A percentile compares a stretch with the other conserved stretches of the same genome.
Conservation (phyloP, 2,888 invertebrate genomes). For the Archaeoteleia sp. region DNA sequence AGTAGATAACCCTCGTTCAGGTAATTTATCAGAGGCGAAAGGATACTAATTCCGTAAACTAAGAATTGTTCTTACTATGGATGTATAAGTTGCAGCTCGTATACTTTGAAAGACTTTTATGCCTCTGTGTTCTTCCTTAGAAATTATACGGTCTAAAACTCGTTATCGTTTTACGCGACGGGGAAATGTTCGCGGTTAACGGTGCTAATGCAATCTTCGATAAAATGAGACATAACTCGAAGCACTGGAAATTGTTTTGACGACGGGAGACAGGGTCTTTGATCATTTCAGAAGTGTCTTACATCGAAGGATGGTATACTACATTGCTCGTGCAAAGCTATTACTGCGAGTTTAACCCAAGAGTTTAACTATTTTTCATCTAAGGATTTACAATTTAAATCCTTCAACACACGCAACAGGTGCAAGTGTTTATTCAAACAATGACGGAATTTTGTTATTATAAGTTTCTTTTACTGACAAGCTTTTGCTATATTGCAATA, state of each 20-base stretch:
- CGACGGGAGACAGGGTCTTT: conserved; percentile 9
- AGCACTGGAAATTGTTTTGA: conserved; percentile 21
- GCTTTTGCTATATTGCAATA: too few species aligned
- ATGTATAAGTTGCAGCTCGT: conserved; percentile 21
- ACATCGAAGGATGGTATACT: neutral
- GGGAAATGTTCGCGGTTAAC: conserved; percentile 20
- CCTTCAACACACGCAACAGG: too few species aligned
- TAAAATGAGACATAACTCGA: conserved; percentile 31
- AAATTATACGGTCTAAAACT: conserved; percentile 18
- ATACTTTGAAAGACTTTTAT: conserved; percentile 25
- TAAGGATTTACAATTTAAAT: too few species aligned
- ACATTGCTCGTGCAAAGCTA: neutral
- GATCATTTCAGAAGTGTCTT: neutral
- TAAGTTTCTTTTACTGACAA: too few species aligned
- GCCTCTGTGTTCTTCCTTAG: neutral
- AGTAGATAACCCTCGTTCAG: conserved; percentile 51
- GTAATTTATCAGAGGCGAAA: conserved; percentile 50
- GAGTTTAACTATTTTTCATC: too few species aligned
- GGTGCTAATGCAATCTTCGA: conserved; percentile 18
- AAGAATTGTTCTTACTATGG: conserved; percentile 31
- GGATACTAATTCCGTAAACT: conserved; percentile 41
- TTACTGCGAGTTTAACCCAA: too few species aligned
- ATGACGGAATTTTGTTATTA: too few species aligned
- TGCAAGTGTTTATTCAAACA: too few species aligned
- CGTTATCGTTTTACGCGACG: conserved; percentile 29